These are phyloP conservation scores for Magallana ariakensis DNA, from an alignment of 1,140 invertebrate species.

Conservation along the genomic window DNA sequence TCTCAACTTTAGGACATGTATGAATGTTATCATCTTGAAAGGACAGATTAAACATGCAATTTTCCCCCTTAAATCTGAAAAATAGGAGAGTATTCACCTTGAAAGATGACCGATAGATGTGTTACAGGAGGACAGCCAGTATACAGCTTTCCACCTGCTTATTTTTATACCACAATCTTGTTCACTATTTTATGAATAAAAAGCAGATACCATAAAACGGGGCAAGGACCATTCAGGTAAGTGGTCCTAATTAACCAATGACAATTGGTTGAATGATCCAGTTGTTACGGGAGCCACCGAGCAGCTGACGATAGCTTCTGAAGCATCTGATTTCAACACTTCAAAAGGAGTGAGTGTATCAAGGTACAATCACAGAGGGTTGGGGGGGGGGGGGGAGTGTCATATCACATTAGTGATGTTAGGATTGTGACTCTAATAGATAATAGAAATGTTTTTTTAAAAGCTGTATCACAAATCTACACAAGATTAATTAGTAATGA, in stretches of 20 bases:
- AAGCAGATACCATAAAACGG: neutral
- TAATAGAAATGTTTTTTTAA: no score
- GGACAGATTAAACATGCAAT: neutral
- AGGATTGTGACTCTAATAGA: neutral
- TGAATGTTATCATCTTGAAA: neutral
- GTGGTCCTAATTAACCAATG: neutral
- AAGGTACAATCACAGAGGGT: neutral
- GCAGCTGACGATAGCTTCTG: neutral
- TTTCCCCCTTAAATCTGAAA: neutral
- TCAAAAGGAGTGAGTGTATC: neutral
- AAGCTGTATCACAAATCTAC: neutral
- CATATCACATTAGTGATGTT: neutral
- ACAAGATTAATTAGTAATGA: neutral
- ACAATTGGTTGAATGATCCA: neutral
- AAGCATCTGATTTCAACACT: constrained; percentile 5
- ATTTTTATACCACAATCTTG: neutral
- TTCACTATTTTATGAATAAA: constrained; percentile 24
- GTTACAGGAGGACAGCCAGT: constrained; percentile 5
- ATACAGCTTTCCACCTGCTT: neutral
- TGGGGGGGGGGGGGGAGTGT: no score
- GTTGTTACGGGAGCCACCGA: neutral
- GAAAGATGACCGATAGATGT: constrained; percentile 23
- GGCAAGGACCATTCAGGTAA: neutral
- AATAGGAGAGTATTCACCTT: constrained; percentile 26
- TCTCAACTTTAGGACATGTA: neutral